A percentile compares a stretch with the other conserved stretches of the same genome.
Evolutionary conservation across 2,113 vertebrate species (phyloP).

Genomic region (Irena cyanogastra): DNA sequence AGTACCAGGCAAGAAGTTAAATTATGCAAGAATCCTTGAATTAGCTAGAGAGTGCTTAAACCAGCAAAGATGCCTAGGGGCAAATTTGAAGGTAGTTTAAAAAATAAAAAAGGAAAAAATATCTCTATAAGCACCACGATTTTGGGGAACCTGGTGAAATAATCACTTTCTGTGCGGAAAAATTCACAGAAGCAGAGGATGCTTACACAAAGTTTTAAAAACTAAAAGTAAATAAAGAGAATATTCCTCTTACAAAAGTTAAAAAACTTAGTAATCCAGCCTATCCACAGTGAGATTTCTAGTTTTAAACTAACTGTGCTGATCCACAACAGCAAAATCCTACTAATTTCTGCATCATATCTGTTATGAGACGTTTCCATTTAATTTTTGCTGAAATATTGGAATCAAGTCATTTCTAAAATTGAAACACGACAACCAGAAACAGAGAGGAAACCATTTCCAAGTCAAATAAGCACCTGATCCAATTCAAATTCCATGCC

Average conservation of each 20-base stretch:
- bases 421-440: background rate
- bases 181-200: background rate
- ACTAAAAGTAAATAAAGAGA: background rate
- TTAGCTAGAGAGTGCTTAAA: background rate
- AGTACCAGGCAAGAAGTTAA: constrained; percentile 6
- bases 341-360: background rate
- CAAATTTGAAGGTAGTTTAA: background rate
- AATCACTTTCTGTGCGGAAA: background rate
- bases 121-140: background rate
- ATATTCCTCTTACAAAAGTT: background rate
- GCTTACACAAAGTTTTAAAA: background rate
- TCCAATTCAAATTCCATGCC: constrained; percentile 19
- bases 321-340: background rate
- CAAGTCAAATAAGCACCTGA: constrained; percentile 21
- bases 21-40: constrained; percentile 5
- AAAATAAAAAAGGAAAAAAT: background rate
- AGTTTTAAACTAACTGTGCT: background rate
- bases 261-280: background rate
- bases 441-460: background rate
- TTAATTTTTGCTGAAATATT: background rate
- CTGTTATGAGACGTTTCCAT: background rate
- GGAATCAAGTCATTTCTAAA: background rate
- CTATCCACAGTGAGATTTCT: background rate
- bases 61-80: background rate
- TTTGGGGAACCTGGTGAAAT: background rate